phyloP scores from a whole-genome alignment of 2,888 invertebrate genomes.

The Tetranychus piercei region DNA sequence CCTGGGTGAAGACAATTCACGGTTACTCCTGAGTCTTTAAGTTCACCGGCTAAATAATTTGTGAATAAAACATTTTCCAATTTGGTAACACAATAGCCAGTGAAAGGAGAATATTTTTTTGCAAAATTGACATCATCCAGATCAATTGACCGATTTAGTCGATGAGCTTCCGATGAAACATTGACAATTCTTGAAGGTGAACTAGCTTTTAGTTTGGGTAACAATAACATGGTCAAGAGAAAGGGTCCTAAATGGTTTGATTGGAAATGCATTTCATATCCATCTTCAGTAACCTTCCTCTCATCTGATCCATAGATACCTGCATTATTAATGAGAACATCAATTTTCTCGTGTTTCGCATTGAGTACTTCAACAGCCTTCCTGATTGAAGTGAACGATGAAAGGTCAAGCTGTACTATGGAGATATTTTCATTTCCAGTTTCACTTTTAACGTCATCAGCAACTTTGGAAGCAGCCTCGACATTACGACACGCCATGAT shows the following conservation, averaged over 20 bases:
- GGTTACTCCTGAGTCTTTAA: slow-evolving; percentile 17
- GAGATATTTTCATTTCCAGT: slow-evolving; percentile 36
- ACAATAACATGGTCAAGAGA: slow-evolving; percentile 64
- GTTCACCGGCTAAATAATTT: slow-evolving; percentile 20
- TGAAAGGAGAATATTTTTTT: not conserved
- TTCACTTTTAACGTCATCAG: slow-evolving; percentile 29
- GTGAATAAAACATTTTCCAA: slow-evolving; percentile 23
- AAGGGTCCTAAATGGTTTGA: slow-evolving; percentile 88
- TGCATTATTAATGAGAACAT: slow-evolving; percentile 73
- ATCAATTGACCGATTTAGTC: slow-evolving; percentile 24
- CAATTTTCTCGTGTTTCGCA: slow-evolving; percentile 49
- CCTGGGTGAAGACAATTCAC: slow-evolving; percentile 23
- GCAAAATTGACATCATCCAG: slow-evolving; percentile 26
- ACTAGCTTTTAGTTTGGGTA: slow-evolving; percentile 28
- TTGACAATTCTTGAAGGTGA: slow-evolving; percentile 26
- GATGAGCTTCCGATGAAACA: slow-evolving; percentile 28
- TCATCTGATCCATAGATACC: slow-evolving; percentile 43
- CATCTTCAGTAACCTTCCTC: slow-evolving; percentile 52
- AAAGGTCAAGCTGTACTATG: slow-evolving; percentile 34
- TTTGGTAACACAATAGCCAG: slow-evolving; percentile 22
- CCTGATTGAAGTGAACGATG: slow-evolving; percentile 39
- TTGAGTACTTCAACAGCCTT: slow-evolving; percentile 64
- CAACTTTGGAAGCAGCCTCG: slow-evolving; percentile 47
- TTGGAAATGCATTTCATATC: slow-evolving; percentile 68
- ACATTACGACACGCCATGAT: slow-evolving; percentile 69